Conservation (phyloP, 2,797 vertebrate genomes). For the Sebastes nivosus region DNA sequence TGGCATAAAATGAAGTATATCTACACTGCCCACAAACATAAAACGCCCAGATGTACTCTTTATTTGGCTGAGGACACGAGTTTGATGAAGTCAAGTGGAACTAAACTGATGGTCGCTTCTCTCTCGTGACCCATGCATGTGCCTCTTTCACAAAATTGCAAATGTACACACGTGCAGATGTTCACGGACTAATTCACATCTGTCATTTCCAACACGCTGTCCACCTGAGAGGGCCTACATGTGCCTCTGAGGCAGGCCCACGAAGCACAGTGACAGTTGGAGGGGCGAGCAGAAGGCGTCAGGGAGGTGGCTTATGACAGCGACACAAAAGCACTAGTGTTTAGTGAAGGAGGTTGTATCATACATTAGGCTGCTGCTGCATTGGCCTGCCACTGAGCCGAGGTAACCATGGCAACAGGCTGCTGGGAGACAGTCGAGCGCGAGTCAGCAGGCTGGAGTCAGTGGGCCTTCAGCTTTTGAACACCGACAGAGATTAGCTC, state of each 20-base stretch:
- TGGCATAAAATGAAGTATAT: constrained; percentile 46
- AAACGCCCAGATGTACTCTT: constrained; percentile 5
- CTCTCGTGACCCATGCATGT: background rate
- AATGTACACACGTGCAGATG: background rate
- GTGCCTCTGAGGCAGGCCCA: constrained; percentile 2
- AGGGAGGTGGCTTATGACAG: constrained; percentile 65
- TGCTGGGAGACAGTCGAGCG: constrained; percentile 69
- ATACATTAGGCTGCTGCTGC: constrained; percentile 70
- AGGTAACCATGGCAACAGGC: constrained; percentile 86
- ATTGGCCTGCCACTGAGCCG: constrained; percentile 71
- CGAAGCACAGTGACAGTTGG: constrained; percentile 29
- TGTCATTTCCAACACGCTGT: constrained; percentile 6
- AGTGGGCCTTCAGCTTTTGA: constrained; percentile 76
- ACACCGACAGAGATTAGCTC: constrained; percentile 78
- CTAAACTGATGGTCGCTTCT: constrained; percentile 17
- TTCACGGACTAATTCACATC: constrained; percentile 9
- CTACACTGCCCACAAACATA: constrained; percentile 24
- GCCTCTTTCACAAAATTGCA: background rate
- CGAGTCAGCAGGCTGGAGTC: constrained; percentile 70
- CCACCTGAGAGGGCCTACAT: constrained; percentile 17
- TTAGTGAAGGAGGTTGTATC: constrained; percentile 68
- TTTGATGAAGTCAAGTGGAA: constrained; percentile 39
- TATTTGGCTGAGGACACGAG: constrained; percentile 7
- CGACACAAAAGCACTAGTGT: constrained; percentile 68
- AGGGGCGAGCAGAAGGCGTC: constrained; percentile 24